Percentiles rank a stretch among this genome's conserved stretches.
Conservation (phyloP, 2,113 vertebrate genomes). For the Charina bottae region DNA sequence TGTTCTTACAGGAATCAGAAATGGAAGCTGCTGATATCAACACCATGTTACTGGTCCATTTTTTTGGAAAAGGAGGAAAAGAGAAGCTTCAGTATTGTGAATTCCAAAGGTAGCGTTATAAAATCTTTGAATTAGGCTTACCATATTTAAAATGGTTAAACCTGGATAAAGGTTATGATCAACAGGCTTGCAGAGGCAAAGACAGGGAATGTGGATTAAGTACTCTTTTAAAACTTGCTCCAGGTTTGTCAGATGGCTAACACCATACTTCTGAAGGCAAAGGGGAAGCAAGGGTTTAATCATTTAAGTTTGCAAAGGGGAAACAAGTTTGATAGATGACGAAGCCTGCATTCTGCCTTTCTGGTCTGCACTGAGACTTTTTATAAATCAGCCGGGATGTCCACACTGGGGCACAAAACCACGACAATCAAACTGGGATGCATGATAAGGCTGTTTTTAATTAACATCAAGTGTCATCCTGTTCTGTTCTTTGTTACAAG, state of each 20-base stretch:
- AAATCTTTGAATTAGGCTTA: background rate
- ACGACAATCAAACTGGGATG: background rate
- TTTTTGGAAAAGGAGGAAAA: slow-evolving; percentile 89
- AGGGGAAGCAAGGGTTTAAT: background rate
- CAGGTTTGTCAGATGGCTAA: background rate
- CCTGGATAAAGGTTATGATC: background rate
- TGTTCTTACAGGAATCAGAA: slow-evolving; percentile 61
- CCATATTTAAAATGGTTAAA: background rate
- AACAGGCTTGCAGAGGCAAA: background rate
- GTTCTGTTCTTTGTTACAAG: background rate
- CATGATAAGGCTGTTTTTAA: background rate
- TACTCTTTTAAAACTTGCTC: background rate
- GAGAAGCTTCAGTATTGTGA: slow-evolving; percentile 88
- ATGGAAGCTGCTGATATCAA: slow-evolving; percentile 72
- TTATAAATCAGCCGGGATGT: background rate
- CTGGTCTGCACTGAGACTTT: background rate
- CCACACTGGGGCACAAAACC: background rate
- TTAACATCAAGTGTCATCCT: background rate
- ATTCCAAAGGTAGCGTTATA: slow-evolving; percentile 83
- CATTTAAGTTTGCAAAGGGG: background rate
- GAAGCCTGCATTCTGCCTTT: background rate
- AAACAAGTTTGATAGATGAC: background rate
- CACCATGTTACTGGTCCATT: slow-evolving; percentile 89
- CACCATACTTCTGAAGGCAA: background rate
- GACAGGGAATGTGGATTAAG: background rate